Evolutionary conservation across 2,797 vertebrate species (phyloP).

Genomic region (Coregonus sp.): DNA sequence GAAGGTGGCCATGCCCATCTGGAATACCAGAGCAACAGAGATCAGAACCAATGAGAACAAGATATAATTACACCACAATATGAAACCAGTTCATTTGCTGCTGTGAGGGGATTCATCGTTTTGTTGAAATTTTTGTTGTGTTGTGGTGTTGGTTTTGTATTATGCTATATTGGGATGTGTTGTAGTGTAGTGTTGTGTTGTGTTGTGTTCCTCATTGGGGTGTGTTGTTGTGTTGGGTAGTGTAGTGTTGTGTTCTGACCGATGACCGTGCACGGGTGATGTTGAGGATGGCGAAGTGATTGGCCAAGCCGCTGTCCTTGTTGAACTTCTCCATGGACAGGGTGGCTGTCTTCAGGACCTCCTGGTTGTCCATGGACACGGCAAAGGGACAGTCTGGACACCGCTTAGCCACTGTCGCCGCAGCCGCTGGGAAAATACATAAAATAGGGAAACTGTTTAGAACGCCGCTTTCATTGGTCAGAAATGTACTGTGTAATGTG

Average conservation of each 20-base stretch:
- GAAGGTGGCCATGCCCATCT: conserved; percentile 31
- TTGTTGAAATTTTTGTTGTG: not conserved
- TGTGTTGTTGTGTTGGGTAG: not conserved
- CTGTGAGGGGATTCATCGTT: not conserved
- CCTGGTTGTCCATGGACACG: fast-evolving
- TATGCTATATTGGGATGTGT: too few relatives aligned
- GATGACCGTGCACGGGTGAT: conserved; percentile 46
- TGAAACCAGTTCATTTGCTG: not conserved
- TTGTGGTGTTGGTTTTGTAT: not conserved
- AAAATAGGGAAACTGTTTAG: not conserved
- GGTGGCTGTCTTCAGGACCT: conserved; percentile 42
- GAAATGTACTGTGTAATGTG: not conserved
- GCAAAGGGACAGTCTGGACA: conserved; percentile 67
- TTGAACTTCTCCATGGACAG: conserved; percentile 71
- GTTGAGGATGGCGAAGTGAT: conserved; percentile 63
- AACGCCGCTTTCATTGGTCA: not conserved
- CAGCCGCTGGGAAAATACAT: conserved; percentile 52
- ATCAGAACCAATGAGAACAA: not conserved
- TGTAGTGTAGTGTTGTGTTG: too few relatives aligned
- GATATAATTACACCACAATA: not conserved
- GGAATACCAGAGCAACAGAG: conserved; percentile 12
- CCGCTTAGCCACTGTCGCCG: fast-evolving
- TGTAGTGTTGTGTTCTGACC: conserved; percentile 42
- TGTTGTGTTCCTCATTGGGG: conserved; percentile 13
- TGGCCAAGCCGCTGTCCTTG: conserved; percentile 53